Evolutionary conservation across 2,888 invertebrate genomes (phyloP), one percentile per base, ranked within the genome.

Genomic region (Halocaridina rubra): DNA sequence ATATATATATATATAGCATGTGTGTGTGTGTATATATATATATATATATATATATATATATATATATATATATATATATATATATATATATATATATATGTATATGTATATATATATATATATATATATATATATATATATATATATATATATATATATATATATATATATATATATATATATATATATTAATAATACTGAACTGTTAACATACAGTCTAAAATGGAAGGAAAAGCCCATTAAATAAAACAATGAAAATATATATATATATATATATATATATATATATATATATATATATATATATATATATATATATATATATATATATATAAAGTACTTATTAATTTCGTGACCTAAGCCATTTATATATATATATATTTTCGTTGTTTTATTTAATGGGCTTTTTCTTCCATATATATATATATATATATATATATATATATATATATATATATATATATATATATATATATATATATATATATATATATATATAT

Each of bases 1-100:
- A 79, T 10, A 79, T 19, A 69, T 30, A 67, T 79, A 79, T 79
- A 67, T 30, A 67, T n/a, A 29, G n/a, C n/a, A n/a, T n/a, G n/a
- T n/a, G n/a, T n/a, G n/a, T n/a, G n/a, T n/a, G n/a, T n/a, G n/a
- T 32, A 64, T 64, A 79, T 79, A 67, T 30, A 33, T 67, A 64
- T 67, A 67, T 67, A 79, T 79, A 30, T 64, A 30, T 78, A 78
- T 78, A 64, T 64, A 64, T 64, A 64, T 64, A 64, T 64, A 22
- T 29, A 64, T 71, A n/a, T 30, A 33, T 32, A 13, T 71, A 39
- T 72, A 19, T 72, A 22, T 72, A 22, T 72, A 3, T 3, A 19
- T 33, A 22, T 72, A 22, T 32, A 39, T 72, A 22, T 72, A 39
- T 32, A 39, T 72, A 39, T 72, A 22, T 32, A 22, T 72, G 24